Base-by-base conservation (phyloP, 2,113 vertebrate species). In the Ibidorhyncha struthersii region DNA sequence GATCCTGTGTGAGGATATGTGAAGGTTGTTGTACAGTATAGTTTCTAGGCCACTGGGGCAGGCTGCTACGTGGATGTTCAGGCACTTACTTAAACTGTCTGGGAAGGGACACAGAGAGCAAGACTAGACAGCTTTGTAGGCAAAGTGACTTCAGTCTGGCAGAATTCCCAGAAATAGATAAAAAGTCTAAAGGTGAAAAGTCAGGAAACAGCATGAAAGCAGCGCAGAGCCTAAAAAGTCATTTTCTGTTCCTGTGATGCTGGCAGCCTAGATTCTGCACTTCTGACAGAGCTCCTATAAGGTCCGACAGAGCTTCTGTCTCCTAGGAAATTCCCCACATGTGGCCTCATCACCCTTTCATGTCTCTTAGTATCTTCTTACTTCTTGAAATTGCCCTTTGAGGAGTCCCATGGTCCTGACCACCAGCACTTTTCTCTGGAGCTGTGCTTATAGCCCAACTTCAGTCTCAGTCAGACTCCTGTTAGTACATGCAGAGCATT, bases 101-200 rank as follows among this genome's bases (percentile, higher is more conserved):
- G n/a, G 14, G 47, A 78, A 67, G 16, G n/a, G 40, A 36, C 59
- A 53, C 1, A 15, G 50, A 55, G 19, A 80, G 22, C 41, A 71
- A 74, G 26, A 20, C 76, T 70, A 88, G 43, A 70, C 9, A 81
- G 50, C 18, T 89, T 59, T 82, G 29, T 17, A 84, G 38, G 18
- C 22, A 30, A 78, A 79, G 56, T 63, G 47, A 27, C 77, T 71
- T 84, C 47, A 62, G 29, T 81, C 38, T 93, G 73, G 69, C 72
- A 93, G 19, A 18, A 47, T 74, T 92, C n/a, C 50, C 63, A 86
- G 81, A 93, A 94, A 50, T 0, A 74, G 61, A 79, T 86, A 69
- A 93, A 55, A 96, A 78, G 29, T 84, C 63, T 89, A 30, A 81
- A 86, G 63, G 52, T 55, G 38, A 76, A 89, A 95, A 95, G 65